Conservation (phyloP, 2,797 vertebrate genomes). For the Dermochelys coriacea region DNA sequence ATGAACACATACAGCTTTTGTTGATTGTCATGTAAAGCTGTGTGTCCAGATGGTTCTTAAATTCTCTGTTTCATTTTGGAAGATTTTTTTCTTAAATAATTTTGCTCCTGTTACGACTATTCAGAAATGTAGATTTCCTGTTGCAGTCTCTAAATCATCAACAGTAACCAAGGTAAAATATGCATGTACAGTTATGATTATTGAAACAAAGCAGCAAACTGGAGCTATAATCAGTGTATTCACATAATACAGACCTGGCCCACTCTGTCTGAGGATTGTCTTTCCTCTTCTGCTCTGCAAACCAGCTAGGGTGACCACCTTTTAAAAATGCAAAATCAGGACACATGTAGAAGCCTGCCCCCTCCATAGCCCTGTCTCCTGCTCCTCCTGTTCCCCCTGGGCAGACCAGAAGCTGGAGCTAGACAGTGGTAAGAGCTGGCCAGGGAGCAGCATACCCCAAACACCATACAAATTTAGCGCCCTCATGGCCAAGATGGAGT, state of each 20-base stretch:
- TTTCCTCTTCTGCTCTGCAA: not conserved
- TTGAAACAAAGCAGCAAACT: not conserved
- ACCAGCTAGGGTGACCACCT: too few relatives aligned
- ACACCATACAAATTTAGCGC: not conserved
- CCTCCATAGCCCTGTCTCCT: too few relatives aligned
- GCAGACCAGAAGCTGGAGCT: too few relatives aligned
- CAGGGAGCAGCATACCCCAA: not conserved
- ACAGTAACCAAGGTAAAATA: slow-evolving; percentile 47
- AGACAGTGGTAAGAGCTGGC: too few relatives aligned
- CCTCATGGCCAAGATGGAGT: too few relatives aligned
- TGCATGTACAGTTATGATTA: slow-evolving; percentile 32
- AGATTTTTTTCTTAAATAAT: slow-evolving; percentile 47
- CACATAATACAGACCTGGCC: not conserved
- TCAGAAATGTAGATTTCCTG: slow-evolving; percentile 67
- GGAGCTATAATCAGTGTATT: not conserved
- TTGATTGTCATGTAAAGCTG: slow-evolving; percentile 78
- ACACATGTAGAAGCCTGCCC: too few relatives aligned
- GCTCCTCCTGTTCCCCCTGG: too few relatives aligned
- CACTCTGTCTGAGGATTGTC: not conserved
- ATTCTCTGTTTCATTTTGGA: slow-evolving; percentile 46
- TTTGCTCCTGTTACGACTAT: slow-evolving; percentile 51
- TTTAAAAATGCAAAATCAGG: not conserved
- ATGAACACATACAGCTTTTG: slow-evolving; percentile 67
- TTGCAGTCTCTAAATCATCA: slow-evolving; percentile 58
- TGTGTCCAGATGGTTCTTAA: slow-evolving; percentile 59